These are phyloP conservation scores for Axinella damicornis DNA, from an alignment of 37 sponge, comb jelly and placozoan genomes.

Conservation along the genomic window DNA sequence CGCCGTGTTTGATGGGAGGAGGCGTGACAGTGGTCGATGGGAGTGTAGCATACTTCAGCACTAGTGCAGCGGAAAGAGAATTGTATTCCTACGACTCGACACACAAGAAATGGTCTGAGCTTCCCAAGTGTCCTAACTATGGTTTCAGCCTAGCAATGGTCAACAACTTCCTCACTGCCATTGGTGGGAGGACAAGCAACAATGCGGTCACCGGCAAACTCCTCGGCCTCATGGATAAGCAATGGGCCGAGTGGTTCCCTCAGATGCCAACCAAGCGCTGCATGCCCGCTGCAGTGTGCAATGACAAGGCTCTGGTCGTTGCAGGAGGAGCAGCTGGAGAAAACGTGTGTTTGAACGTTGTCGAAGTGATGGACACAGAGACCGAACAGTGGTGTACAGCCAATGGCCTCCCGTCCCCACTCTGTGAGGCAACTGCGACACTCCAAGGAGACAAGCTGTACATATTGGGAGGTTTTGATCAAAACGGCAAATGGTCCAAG, in stretches of 20 bases:
- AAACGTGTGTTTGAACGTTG: neutral
- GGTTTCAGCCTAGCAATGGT: neutral
- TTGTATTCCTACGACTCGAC: no score
- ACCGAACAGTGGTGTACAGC: neutral
- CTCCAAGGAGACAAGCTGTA: neutral
- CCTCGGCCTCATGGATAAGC: neutral
- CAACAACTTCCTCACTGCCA: neutral
- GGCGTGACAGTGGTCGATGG: no score
- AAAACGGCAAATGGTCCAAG: no score
- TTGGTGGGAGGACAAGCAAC: neutral
- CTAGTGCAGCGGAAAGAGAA: no score
- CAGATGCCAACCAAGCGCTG: neutral
- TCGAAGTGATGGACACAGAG: slow-evolving; percentile 1
- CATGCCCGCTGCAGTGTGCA: neutral
- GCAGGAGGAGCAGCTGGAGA: neutral
- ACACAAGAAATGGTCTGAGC: neutral
- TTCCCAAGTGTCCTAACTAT: neutral
- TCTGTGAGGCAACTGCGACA: neutral
- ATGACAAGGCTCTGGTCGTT: neutral
- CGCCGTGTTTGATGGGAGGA: no score
- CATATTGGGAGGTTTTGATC: neutral
- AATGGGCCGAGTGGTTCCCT: neutral
- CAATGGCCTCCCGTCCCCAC: neutral
- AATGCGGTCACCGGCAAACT: neutral
- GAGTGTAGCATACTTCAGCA: no score